Percentiles rank a stretch among this genome's conserved stretches.
Conservation (phyloP, 2,888 invertebrate species). For the Zonitis immaculata region DNA sequence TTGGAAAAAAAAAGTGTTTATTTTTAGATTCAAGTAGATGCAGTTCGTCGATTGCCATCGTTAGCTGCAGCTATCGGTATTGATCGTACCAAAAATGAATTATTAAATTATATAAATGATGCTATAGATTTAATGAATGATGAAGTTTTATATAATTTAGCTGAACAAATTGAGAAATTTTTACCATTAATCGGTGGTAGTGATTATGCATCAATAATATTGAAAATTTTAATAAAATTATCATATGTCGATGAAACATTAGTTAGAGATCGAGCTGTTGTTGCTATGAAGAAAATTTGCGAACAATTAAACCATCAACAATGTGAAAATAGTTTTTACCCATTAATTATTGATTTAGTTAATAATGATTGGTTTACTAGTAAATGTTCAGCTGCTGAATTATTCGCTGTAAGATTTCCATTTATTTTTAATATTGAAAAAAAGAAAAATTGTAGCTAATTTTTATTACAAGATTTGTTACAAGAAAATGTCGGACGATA, state of each 20-base stretch:
- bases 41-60: constrained; percentile 33
- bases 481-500: constrained; percentile 34
- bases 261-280: constrained; percentile 37
- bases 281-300: constrained; percentile 33
- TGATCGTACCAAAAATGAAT: constrained; percentile 35
- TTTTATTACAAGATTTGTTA: constrained; percentile 34
- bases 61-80: constrained; percentile 37
- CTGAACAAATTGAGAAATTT: constrained; percentile 38
- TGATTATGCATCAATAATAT: constrained; percentile 33
- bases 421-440: not conserved
- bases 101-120: constrained; percentile 37
- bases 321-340: constrained; percentile 32
- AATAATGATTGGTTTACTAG: constrained; percentile 37
- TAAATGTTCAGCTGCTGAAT: constrained; percentile 35
- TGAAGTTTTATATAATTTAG: constrained; percentile 37
- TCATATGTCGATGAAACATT: constrained; percentile 38
- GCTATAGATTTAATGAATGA: constrained; percentile 36
- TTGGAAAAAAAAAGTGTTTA: not conserved
- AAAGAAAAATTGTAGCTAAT: constrained; percentile 3
- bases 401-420: constrained; percentile 31
- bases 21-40: constrained; percentile 50
- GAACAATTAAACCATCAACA: constrained; percentile 28
- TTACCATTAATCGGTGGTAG: constrained; percentile 40
- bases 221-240: constrained; percentile 38
- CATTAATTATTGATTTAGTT: constrained; percentile 32